Evolutionary conservation across 2,888 invertebrate genomes (phyloP), one percentile per base, ranked within the genome.

Genomic region (Omphaloscelis lunosa): DNA sequence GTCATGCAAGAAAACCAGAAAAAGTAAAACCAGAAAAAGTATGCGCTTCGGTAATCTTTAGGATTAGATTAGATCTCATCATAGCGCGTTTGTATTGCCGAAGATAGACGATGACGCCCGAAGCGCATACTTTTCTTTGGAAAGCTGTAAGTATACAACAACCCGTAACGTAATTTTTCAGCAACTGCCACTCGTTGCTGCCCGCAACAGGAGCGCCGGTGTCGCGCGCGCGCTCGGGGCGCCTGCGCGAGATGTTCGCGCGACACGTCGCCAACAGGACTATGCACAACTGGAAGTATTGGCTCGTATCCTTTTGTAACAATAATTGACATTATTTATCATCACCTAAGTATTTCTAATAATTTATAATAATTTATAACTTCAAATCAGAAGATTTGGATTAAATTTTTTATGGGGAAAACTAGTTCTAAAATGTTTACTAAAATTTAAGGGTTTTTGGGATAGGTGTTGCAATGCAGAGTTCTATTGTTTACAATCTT

Each of bases 181-280:
- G 99, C 92, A 98, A 98, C 95, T 99, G 99, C 94, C 99, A 99
- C 96, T 98, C 99, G 81, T 97, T 99, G 97, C 97, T 99, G 92
- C 99, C 99, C 69, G 99, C 99, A 75, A 99, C 99, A 84, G 99
- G 99, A 80, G 99, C 99, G 80, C 99, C 99, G 6, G 98, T 99
- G 82, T 98, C 99, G 29, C 97, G 99, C 86, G 98, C 99, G 91
- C 97, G 99, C 89, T 98, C 98, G 58, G 98, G 98, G 91, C 98
- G 98, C 92, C 98, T 99, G 97, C 98, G 98, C 89, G 99, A 99
- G 95, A 98, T 99, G 98, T 99, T 99, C 95, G 98, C 99, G 88
- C 98, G 98, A 53, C 99, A 99, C 96, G 99, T 99, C 66, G 97
- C 98, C 87, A 97, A 97, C 89, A 97, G 99, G 80, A 99, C 99